phyloP scores from a whole-genome alignment of 2,888 invertebrate genomes.

The Parascotia fuliginaria region DNA sequence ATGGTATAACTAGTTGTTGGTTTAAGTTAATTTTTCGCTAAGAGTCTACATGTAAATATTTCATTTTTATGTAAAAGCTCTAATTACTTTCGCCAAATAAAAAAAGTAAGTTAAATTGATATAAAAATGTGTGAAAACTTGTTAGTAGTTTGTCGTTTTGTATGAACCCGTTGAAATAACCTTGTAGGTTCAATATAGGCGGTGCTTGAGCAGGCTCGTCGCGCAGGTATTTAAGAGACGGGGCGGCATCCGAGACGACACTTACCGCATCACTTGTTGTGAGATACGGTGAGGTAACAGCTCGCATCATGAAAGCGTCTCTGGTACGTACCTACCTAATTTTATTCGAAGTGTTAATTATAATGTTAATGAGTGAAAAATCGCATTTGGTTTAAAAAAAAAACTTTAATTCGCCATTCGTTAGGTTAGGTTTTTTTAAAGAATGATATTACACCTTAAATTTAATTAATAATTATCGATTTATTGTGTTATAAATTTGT shows the following conservation, averaged over 20 bases:
- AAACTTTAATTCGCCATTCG: no score
- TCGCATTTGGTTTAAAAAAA: background rate
- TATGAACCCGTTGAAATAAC: conserved; percentile 61
- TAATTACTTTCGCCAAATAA: conserved; percentile 10
- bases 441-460: no score
- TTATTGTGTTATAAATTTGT: background rate
- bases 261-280: conserved; percentile 61
- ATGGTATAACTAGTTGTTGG: no score
- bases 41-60: background rate
- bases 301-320: conserved; percentile 58
- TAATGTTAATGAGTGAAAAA: background rate
- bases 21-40: no score
- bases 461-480: no score
- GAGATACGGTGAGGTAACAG: conserved; percentile 48
- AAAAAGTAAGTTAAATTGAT: conserved; percentile 3
- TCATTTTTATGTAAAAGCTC: background rate
- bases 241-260: conserved; percentile 58
- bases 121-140: conserved; percentile 14
- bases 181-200: conserved; percentile 60
- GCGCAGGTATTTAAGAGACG: conserved; percentile 70
- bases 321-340: conserved; percentile 61
- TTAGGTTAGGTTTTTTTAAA: no score
- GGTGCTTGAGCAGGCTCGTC: conserved; percentile 42
- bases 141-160: conserved; percentile 38
- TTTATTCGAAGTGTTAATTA: background rate